phyloP scores from a whole-genome alignment of 2,113 vertebrate genomes.

The Pardalotus punctatus region DNA sequence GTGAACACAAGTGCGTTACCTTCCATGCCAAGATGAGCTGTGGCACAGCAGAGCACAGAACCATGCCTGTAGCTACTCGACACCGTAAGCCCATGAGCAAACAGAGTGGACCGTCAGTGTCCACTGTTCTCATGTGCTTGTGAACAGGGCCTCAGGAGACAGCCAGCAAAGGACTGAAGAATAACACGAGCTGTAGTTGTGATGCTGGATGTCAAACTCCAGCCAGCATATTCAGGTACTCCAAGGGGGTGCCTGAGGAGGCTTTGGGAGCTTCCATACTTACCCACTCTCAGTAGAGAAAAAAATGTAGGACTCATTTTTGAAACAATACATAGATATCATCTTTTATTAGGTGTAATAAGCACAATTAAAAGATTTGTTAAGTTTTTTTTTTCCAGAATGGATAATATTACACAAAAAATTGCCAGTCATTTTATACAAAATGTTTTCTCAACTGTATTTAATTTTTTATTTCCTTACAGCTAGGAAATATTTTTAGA shows the following conservation, averaged over 20 bases:
- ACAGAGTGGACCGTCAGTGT: background rate
- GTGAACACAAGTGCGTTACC: rapidly evolving
- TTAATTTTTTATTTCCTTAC: background rate
- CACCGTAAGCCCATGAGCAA: background rate
- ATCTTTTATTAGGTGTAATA: conserved; percentile 65
- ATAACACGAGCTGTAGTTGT: background rate
- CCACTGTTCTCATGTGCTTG: background rate
- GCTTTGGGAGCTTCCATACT: background rate
- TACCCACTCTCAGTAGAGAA: background rate
- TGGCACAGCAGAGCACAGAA: background rate
- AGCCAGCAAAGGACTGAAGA: background rate
- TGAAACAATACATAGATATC: conserved; percentile 14
- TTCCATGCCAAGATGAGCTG: rapidly evolving
- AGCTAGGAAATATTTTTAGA: background rate
- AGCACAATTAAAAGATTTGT: conserved; percentile 19
- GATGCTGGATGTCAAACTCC: background rate
- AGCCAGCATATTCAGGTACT: background rate
- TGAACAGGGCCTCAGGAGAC: background rate
- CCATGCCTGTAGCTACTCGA: rapidly evolving
- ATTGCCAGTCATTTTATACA: background rate
- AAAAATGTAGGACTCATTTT: background rate
- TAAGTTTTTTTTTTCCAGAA: conserved; percentile 24
- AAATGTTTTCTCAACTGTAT: background rate
- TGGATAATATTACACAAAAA: background rate
- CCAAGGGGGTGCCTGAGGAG: background rate